Conservation (phyloP, 2,113 vertebrate genomes). For the Tautogolabrus adspersus region DNA sequence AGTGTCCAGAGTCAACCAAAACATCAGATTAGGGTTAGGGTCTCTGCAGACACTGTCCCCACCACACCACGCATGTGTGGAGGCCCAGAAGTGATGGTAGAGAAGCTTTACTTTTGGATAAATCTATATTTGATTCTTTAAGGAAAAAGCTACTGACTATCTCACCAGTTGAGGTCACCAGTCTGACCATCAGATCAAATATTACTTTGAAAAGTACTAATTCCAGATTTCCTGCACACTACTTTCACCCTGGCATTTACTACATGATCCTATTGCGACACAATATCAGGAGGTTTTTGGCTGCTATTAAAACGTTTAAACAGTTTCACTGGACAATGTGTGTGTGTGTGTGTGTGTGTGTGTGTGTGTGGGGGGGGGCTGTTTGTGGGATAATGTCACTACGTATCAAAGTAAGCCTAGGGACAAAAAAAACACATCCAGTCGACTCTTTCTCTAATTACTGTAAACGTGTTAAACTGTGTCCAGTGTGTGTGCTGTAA, state of each 20-base stretch:
- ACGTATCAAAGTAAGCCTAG: slow-evolving; percentile 44
- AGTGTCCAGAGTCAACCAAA: no score
- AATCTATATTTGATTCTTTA: no score
- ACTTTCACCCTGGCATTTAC: slow-evolving; percentile 25
- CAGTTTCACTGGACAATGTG: slow-evolving; percentile 9
- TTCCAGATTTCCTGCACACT: slow-evolving; percentile 41
- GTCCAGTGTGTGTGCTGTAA: background rate
- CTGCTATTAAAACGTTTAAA: slow-evolving; percentile 30
- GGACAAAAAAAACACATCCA: slow-evolving; percentile 28
- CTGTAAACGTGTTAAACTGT: slow-evolving; percentile 51
- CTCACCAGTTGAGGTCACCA: no score
- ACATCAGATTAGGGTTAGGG: no score
- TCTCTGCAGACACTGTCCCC: no score
- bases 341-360: background rate
- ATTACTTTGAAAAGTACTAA: slow-evolving; percentile 19
- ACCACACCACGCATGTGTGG: no score
- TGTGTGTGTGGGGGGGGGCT: background rate
- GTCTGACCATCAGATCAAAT: no score
- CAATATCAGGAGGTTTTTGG: slow-evolving; percentile 38
- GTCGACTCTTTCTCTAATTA: slow-evolving; percentile 38
- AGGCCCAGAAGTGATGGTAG: no score
- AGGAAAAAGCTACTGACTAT: no score
- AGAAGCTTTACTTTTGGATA: no score
- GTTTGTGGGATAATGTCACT: slow-evolving; percentile 39
- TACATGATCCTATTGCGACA: slow-evolving; percentile 58